phyloP scores from a whole-genome alignment of 2,797 vertebrate genomes.

The Argya squamiceps region DNA sequence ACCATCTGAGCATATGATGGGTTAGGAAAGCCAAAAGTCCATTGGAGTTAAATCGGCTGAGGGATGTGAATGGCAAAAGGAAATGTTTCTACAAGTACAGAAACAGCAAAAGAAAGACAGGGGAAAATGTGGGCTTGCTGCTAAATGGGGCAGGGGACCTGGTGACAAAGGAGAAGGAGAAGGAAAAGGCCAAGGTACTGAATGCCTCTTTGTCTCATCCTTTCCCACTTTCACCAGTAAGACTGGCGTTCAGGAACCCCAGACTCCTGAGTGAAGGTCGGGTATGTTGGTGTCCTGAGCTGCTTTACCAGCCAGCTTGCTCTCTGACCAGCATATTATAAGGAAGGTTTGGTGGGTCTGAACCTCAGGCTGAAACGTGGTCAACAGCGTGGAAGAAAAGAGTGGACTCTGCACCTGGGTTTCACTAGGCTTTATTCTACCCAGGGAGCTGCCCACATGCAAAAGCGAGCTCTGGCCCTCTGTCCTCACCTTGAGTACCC shows the following conservation, averaged over 20 bases:
- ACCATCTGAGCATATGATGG: not conserved
- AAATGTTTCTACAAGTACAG: not conserved
- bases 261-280: not conserved
- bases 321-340: too few relatives aligned
- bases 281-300: too few relatives aligned
- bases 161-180: not conserved
- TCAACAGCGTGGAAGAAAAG: too few relatives aligned
- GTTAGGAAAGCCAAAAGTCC: not conserved
- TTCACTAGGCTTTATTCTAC: too few relatives aligned
- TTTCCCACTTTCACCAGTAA: not conserved
- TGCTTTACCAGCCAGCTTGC: too few relatives aligned
- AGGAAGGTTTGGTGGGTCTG: too few relatives aligned
- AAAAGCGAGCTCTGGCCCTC: too few relatives aligned
- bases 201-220: not conserved
- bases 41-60: not conserved
- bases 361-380: too few relatives aligned
- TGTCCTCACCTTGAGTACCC: too few relatives aligned
- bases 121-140: not conserved
- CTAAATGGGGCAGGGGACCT: not conserved
- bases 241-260: not conserved
- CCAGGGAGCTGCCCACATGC: too few relatives aligned
- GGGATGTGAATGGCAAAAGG: not conserved
- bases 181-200: not conserved
- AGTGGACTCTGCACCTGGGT: too few relatives aligned
- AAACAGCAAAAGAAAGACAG: not conserved